A percentile compares a stretch with the other conserved stretches of the same genome.
Evolutionary conservation across 2,888 invertebrate genomes (phyloP).

Genomic region (Therioaphis trifolii): DNA sequence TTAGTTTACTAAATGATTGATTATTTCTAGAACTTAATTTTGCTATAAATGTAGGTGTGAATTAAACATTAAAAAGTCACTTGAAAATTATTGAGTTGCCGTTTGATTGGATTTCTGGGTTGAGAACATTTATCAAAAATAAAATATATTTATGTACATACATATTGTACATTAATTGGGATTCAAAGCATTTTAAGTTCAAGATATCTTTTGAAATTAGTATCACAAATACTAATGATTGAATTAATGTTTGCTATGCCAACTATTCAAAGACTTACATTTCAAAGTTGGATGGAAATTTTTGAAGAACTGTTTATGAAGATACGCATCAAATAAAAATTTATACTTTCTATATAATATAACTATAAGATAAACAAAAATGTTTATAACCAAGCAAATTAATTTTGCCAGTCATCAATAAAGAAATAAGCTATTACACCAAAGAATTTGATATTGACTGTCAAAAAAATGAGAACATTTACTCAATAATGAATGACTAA

Average conservation of each 20-base stretch:
- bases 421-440: background rate
- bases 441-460: background rate
- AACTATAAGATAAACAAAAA: background rate
- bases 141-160: background rate
- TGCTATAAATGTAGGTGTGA: background rate
- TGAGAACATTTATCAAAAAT: background rate
- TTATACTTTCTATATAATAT: background rate
- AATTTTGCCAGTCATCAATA: background rate
- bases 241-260: background rate
- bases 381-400: background rate
- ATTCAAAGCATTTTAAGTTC: background rate
- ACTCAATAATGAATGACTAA: background rate
- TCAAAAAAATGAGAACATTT: background rate
- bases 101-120: background rate
- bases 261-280: background rate
- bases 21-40: background rate
- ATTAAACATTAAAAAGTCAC: constrained; percentile 22
- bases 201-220: background rate
- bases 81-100: constrained; percentile 33
- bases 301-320: background rate
- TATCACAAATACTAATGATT: background rate
- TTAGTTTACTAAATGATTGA: no score
- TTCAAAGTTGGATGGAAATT: background rate
- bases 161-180: background rate
- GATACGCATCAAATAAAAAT: background rate